Conservation (phyloP, 2,113 vertebrate genomes). For the Actinemys pallida region DNA sequence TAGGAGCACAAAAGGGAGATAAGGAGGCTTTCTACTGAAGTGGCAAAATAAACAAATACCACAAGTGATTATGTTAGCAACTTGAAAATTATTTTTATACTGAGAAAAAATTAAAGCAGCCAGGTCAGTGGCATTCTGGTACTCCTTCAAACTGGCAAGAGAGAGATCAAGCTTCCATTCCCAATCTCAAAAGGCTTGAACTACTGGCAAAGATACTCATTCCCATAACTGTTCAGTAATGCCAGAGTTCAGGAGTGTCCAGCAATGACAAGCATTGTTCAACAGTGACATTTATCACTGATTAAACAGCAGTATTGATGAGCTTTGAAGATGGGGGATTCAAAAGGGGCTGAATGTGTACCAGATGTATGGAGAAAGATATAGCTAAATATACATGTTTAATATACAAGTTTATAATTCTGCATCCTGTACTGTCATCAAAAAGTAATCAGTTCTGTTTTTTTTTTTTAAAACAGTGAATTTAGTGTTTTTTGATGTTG, state of each 20-base stretch:
- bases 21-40: not conserved
- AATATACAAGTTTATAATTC: not conserved
- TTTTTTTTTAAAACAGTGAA: not conserved
- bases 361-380: not conserved
- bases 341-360: not conserved
- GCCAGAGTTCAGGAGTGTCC: not conserved
- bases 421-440: not conserved
- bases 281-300: not conserved
- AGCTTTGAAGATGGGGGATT: not conserved
- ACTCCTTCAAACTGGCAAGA: not conserved
- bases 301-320: not conserved
- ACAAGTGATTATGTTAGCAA: not conserved
- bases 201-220: not conserved
- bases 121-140: not conserved
- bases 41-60: not conserved
- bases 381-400: not conserved
- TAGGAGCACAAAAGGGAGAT: not conserved
- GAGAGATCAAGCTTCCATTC: not conserved
- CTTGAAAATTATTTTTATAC: not conserved
- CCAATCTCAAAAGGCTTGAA: not conserved
- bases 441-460: not conserved
- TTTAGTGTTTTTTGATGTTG: not conserved
- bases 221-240: not conserved
- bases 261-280: not conserved
- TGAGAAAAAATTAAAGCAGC: not conserved